Base-by-base conservation (phyloP, 2,888 invertebrate species). In the Panzeria rudis region DNA sequence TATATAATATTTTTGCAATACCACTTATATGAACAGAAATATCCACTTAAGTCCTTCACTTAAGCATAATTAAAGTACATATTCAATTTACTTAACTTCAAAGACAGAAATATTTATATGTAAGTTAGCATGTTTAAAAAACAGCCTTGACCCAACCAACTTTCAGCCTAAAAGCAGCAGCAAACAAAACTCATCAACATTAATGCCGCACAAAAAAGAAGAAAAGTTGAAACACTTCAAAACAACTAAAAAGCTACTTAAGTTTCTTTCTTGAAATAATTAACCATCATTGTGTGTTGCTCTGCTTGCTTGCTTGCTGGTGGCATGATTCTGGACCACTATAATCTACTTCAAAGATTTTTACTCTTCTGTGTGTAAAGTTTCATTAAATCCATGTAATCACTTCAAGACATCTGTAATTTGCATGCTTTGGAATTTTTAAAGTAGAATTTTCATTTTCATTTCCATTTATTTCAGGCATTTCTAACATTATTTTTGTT, bases 201-300 rank as follows among this genome's bases (percentile, higher is more conserved):
- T 20, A 9, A 35, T 50, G 50, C 25, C 1, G 32, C 13, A 68
- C 8, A 61, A 61, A 15, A 29, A 3, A 38, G 0, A 38, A 32
- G 23, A 52, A 44, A 6, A 32, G 11, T 3, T 38, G 29, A 82
- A 78, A 56, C 82, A 85, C 85, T 85, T 85, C 50, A 82, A 62
- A 56, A 71, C 78, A 82, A 82, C 78, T 82, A 85, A 85, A 85
- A 85, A 75, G 78, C 69, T 82, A 79, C 82, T 79, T 85, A 84
- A 81, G 82, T 79, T 69, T 73, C 81, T 83, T 83, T 83, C 82
- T 71, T 64, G 50, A 80, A 77, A 82, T 82, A 85, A 85, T 85
- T 85, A 85, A 79, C 81, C 78, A 85, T 66, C 54, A 77, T 80
- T 66, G 73, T 54, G 47, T 5, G 56, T 20, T 47, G 59, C 32